phyloP scores from a whole-genome alignment of 2,113 vertebrate genomes.

The Laticauda laticaudata region DNA sequence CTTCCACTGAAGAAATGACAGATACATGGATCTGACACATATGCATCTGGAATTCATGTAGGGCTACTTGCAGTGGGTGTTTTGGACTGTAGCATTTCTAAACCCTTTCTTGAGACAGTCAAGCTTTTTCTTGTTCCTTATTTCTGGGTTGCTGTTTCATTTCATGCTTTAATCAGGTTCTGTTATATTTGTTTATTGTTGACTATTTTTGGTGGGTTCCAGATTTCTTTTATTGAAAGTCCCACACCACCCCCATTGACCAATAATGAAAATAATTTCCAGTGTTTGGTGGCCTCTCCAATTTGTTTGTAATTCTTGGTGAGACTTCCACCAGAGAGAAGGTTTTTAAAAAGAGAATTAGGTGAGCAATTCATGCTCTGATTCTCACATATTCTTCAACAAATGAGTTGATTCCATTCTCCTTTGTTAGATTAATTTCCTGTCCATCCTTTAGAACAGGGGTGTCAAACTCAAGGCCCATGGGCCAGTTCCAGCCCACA shows the following conservation, averaged over 20 bases:
- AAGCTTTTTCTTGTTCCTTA: not conserved
- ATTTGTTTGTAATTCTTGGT: not conserved
- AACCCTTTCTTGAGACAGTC: not conserved
- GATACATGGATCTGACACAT: no score
- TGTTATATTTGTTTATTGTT: not conserved
- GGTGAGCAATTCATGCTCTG: not conserved
- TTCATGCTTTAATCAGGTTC: not conserved
- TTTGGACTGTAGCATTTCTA: constrained; percentile 2
- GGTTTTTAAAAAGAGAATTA: not conserved
- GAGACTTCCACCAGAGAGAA: not conserved
- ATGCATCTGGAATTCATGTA: not conserved
- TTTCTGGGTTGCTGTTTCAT: not conserved
- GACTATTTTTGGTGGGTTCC: not conserved
- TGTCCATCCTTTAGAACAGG: not conserved
- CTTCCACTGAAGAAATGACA: no score
- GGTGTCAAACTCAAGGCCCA: no score
- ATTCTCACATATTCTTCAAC: not conserved
- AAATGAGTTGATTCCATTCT: not conserved
- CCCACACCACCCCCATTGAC: not conserved
- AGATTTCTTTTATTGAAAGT: not conserved
- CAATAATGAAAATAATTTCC: not conserved
- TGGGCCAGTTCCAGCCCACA: no score
- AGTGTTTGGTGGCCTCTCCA: not conserved
- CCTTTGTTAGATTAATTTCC: not conserved
- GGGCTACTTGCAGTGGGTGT: not conserved